These are phyloP conservation scores for Pangasius larnaudii DNA, from an alignment of 2,797 vertebrate genomes.

Conservation along the genomic window DNA sequence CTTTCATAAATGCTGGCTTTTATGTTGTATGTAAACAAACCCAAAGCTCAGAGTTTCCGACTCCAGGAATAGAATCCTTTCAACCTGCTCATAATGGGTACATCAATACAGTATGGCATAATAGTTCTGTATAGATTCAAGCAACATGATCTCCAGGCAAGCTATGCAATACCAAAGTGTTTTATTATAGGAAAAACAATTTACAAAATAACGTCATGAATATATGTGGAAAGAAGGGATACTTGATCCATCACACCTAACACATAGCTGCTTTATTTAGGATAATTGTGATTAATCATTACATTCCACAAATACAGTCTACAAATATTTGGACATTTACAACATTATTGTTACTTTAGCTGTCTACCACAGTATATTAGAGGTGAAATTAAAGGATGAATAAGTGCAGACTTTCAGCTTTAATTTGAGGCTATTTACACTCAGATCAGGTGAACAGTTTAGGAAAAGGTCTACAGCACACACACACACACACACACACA, in stretches of 20 bases:
- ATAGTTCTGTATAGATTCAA: conserved; percentile 8
- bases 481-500: too few relatives aligned
- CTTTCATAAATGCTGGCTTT: conserved; percentile 11
- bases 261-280: too few relatives aligned
- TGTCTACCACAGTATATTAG: neutral
- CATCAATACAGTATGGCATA: conserved; percentile 8
- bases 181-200: neutral
- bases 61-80: conserved; percentile 2
- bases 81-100: conserved; percentile 6
- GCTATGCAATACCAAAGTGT: neutral
- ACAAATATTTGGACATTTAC: neutral
- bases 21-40: conserved; percentile 4
- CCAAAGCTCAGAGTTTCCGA: conserved; percentile 18
- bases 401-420: neutral
- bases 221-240: neutral
- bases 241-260: neutral
- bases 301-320: neutral
- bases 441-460: neutral
- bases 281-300: neutral
- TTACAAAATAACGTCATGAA: neutral
- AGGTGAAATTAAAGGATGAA: neutral
- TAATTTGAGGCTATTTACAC: neutral
- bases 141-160: conserved; percentile 15
- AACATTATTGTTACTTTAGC: neutral
- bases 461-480: neutral